Evolutionary conservation across 2,113 vertebrate species (phyloP), one percentile per base, ranked within the genome.

Genomic region (Agelaius phoeniceus): DNA sequence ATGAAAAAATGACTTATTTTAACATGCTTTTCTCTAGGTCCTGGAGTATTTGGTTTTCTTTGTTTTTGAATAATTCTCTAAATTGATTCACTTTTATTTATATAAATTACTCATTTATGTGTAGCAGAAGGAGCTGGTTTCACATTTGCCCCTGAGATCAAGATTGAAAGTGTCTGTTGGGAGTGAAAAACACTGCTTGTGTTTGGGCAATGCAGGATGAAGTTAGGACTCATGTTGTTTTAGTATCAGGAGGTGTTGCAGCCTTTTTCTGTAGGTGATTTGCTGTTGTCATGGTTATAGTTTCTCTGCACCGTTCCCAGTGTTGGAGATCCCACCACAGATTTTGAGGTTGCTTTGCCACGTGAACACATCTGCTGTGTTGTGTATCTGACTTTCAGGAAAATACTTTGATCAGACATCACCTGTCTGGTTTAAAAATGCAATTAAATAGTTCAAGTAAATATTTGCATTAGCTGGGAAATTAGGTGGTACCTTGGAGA

Each of bases 401-500:
- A 82, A 76, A 89, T 62, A 18, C 94, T 94, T 94, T 94, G 79
- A 95, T 91, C 90, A 86, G 57, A 44, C 87, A 91, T 83, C 74
- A 85, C 77, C 82, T 92, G 80, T 80, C 83, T 91, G 28, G 26
- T 67, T 94, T 96, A 87, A 94, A 95, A 90, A 85, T 80, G 85
- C 73, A 87, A 86, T 90, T 93, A 95, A 96, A 89, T 89, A 83
- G 79, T 69, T 90, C 59, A 94, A 85, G 80, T 95, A 95, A 96
- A 94, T 89, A 93, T 94, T 94, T 93, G 89, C 81, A 81, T 96
- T 90, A 89, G 74, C 83, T 66, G 72, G 77, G 83, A 93, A 93
- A 80, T 91, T 86, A 89, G 91, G 61, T 77, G 92, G 65, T 79
- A 77, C 87, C 68, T 91, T 89, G 62, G 68, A 95, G 72, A 57